A percentile compares a stretch with the other conserved stretches of the same genome.
Evolutionary conservation across 1,140 invertebrate species (phyloP).

Genomic region (Orussus abietinus): DNA sequence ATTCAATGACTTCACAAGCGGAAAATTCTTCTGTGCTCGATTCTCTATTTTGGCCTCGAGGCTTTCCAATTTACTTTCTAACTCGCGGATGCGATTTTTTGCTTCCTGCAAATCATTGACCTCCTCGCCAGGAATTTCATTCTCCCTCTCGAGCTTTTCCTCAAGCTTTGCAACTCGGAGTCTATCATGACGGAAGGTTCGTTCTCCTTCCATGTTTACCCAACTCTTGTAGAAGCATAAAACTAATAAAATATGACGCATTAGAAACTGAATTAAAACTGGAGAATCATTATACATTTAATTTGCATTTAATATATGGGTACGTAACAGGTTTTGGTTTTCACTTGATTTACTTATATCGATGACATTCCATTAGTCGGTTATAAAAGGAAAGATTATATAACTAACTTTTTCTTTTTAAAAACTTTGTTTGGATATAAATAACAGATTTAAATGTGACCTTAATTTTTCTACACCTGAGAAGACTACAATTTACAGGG

Average conservation of each 20-base stretch:
- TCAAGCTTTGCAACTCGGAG: neutral
- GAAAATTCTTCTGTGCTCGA: slow-evolving; percentile 76
- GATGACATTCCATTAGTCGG: neutral
- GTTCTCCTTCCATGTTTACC: slow-evolving; percentile 34
- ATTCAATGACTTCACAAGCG: slow-evolving; percentile 85
- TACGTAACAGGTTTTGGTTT: too few species aligned
- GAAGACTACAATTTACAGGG: slow-evolving; percentile 6
- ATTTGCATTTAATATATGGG: neutral
- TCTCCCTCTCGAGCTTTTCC: slow-evolving; percentile 18
- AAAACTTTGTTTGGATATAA: slow-evolving; percentile 6
- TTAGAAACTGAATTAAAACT: slow-evolving; percentile 1
- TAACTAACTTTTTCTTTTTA: neutral
- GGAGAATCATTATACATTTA: neutral
- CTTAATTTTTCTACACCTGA: slow-evolving; percentile 7
- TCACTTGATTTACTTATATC: too few species aligned
- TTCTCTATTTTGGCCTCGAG: slow-evolving; percentile 59
- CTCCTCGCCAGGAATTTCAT: slow-evolving; percentile 35
- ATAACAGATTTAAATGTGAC: slow-evolving; percentile 5
- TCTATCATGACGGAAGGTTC: slow-evolving; percentile 13
- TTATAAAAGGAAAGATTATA: neutral
- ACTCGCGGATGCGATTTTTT: slow-evolving; percentile 59
- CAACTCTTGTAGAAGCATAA: slow-evolving; percentile 48
- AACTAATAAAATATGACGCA: slow-evolving; percentile 32
- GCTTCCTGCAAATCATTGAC: slow-evolving; percentile 59
- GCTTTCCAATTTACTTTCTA: slow-evolving; percentile 68